Conservation (phyloP, 2,888 invertebrate species). For the Pteria penguin region DNA sequence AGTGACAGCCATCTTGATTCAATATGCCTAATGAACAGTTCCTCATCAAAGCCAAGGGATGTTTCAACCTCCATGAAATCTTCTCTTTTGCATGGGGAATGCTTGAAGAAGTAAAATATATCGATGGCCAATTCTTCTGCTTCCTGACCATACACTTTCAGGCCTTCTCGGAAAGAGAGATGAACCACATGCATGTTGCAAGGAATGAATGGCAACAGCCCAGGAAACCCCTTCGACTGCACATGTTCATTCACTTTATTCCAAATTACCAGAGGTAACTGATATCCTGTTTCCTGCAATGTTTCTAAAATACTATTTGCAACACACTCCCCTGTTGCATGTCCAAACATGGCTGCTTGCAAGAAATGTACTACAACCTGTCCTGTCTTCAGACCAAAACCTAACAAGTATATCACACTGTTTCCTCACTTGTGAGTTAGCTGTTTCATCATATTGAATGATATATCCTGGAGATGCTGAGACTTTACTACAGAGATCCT, state of each 20-base stretch:
- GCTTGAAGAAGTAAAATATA: slow-evolving; percentile 50
- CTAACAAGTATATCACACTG: slow-evolving; percentile 42
- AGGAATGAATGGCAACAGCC: slow-evolving; percentile 43
- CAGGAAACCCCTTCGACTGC: slow-evolving; percentile 25
- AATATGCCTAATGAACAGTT: slow-evolving; percentile 48
- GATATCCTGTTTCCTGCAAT: slow-evolving; percentile 33
- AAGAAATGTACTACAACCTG: slow-evolving; percentile 34
- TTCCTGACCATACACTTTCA: slow-evolving; percentile 34
- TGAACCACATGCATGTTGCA: slow-evolving; percentile 50
- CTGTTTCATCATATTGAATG: slow-evolving; percentile 47
- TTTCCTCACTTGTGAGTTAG: slow-evolving; percentile 36
- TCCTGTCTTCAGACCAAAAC: slow-evolving; percentile 40
- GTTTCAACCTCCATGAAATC: slow-evolving; percentile 39
- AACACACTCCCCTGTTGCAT: slow-evolving; percentile 42
- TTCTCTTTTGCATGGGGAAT: slow-evolving; percentile 47
- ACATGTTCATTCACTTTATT: slow-evolving; percentile 37
- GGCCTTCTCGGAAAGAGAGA: slow-evolving; percentile 45
- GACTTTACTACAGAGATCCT: slow-evolving; percentile 26
- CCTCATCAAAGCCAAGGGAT: slow-evolving; percentile 44
- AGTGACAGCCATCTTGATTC: slow-evolving; percentile 50
- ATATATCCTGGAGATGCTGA: slow-evolving; percentile 1
- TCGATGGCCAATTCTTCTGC: slow-evolving; percentile 47
- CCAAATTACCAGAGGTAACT: slow-evolving; percentile 45
- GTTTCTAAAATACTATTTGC: slow-evolving; percentile 29
- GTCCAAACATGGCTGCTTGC: slow-evolving; percentile 45